A percentile compares a stretch with the other conserved stretches of the same genome.
phyloP scores from a whole-genome alignment of 1,140 invertebrate genomes.

The Manduca sexta region DNA sequence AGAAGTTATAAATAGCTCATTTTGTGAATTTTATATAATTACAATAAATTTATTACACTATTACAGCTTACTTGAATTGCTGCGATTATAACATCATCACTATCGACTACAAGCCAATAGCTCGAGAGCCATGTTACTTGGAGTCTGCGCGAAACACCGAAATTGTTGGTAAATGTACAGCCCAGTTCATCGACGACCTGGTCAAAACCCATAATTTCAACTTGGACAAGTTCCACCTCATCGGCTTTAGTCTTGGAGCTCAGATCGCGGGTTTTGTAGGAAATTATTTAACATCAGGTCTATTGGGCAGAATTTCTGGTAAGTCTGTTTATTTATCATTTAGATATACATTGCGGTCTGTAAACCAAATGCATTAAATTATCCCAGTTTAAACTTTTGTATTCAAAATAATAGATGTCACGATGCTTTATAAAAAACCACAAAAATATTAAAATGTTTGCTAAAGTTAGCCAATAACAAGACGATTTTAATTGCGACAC shows the following conservation, averaged over 20 bases:
- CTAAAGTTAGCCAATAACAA: too few relatives aligned
- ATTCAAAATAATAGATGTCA: too few relatives aligned
- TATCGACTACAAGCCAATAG: constrained; percentile 75
- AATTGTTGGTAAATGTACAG: constrained; percentile 74
- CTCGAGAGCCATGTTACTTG: constrained; percentile 74
- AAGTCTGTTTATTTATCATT: constrained; percentile 12
- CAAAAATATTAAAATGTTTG: too few relatives aligned
- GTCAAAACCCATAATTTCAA: constrained; percentile 71
- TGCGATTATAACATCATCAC: constrained; percentile 76
- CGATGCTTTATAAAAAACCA: too few relatives aligned
- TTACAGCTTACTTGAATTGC: constrained; percentile 72
- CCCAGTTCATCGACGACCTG: constrained; percentile 77
- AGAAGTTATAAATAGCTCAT: too few relatives aligned
- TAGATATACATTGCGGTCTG: too few relatives aligned
- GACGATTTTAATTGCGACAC: too few relatives aligned
- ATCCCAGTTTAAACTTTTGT: too few relatives aligned
- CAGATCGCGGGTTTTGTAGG: constrained; percentile 89
- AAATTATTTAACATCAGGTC: constrained; percentile 71
- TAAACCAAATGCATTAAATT: too few relatives aligned
- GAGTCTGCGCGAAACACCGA: constrained; percentile 73
- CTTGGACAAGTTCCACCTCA: constrained; percentile 82
- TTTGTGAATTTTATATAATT: too few relatives aligned
- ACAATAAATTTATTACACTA: too few relatives aligned
- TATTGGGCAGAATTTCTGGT: constrained; percentile 73
- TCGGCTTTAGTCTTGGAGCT: constrained; percentile 93